Conservation (phyloP, 2,797 vertebrate genomes). For the Catharus ustulatus region DNA sequence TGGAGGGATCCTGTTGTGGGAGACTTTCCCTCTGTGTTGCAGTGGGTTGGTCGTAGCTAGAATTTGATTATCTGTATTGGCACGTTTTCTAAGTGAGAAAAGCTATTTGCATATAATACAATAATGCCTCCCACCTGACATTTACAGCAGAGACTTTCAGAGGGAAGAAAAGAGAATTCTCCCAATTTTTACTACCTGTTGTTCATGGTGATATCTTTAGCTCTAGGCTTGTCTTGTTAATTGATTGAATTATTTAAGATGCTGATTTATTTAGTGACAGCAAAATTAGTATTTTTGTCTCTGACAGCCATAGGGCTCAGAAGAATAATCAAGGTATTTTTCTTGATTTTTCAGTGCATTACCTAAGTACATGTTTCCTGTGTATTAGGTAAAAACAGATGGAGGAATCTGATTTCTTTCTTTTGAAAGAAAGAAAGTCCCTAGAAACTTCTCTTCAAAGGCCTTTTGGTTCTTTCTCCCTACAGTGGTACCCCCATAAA, state of each 20-base stretch:
- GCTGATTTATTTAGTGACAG: background rate
- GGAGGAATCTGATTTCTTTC: background rate
- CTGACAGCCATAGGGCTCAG: background rate
- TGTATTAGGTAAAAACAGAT: background rate
- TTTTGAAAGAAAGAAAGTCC: background rate
- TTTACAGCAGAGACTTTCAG: background rate
- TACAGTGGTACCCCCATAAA: background rate
- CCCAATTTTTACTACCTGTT: background rate
- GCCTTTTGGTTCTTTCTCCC: background rate
- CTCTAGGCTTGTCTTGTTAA: background rate
- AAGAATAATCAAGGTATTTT: background rate
- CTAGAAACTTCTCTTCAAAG: background rate
- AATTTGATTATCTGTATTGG: background rate
- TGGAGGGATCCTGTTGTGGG: background rate
- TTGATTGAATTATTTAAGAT: background rate
- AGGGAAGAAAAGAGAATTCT: background rate
- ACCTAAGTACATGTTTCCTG: background rate
- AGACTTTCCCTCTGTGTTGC: background rate
- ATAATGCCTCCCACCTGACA: background rate
- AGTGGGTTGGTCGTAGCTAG: background rate
- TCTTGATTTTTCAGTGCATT: background rate
- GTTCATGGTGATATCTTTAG: background rate
- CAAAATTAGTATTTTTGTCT: background rate
- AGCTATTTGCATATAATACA: background rate
- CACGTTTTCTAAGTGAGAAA: background rate